Conservation (phyloP, 2,797 vertebrate genomes). For the Hyperoplus immaculatus region DNA sequence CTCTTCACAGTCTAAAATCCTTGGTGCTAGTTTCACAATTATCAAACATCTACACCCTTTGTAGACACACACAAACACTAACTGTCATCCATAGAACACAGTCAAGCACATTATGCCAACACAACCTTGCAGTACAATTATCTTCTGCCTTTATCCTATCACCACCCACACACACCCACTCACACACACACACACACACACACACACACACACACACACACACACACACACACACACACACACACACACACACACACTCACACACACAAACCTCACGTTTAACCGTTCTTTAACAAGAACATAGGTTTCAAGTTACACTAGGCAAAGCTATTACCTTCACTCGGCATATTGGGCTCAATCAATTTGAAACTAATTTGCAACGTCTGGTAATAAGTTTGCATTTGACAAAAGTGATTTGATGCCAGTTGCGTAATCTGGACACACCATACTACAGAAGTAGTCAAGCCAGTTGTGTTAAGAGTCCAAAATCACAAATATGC, state of each 20-base stretch:
- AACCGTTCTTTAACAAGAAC: slow-evolving; percentile 21
- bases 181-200: slow-evolving; percentile 12
- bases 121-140: slow-evolving; percentile 50
- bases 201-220: too few relatives aligned
- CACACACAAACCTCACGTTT: not conserved
- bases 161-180: slow-evolving; percentile 53
- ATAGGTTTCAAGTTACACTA: not conserved
- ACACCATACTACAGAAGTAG: too few relatives aligned
- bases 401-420: not conserved
- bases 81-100: slow-evolving; percentile 25
- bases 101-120: slow-evolving; percentile 42
- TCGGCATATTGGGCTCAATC: not conserved
- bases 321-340: not conserved
- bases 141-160: slow-evolving; percentile 38
- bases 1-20: slow-evolving; percentile 19
- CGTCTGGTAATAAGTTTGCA: not conserved
- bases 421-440: too few relatives aligned
- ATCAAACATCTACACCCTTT: slow-evolving; percentile 21
- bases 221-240: too few relatives aligned
- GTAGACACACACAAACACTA: not conserved
- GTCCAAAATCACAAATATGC: not conserved
- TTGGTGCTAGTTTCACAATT: slow-evolving; percentile 20
- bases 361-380: too few relatives aligned
- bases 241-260: too few relatives aligned
- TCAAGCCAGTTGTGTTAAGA: not conserved